phyloP scores from a whole-genome alignment of 2,888 invertebrate species.

The Alsophila aescularia region DNA sequence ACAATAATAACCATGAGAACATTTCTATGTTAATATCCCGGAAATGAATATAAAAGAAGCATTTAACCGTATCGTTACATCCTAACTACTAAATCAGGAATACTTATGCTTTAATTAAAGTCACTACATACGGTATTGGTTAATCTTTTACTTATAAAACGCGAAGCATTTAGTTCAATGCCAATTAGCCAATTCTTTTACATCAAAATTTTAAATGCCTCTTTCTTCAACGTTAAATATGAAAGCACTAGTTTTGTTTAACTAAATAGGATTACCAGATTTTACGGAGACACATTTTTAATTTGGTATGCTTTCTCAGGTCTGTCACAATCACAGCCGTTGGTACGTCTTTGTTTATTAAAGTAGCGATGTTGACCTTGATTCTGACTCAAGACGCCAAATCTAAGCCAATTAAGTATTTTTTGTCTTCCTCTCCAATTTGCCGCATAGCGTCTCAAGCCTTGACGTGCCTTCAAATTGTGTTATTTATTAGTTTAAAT shows the following conservation, averaged over 20 bases:
- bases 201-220: slow-evolving; percentile 5
- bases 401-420: slow-evolving; percentile 39
- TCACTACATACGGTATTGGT: slow-evolving; percentile 21
- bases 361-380: slow-evolving; percentile 34
- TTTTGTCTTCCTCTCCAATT: slow-evolving; percentile 38
- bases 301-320: slow-evolving; percentile 9
- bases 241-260: slow-evolving; percentile 24
- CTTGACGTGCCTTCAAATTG: slow-evolving; percentile 34
- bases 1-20: not conserved
- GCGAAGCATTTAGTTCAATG: slow-evolving; percentile 19
- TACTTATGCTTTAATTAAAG: slow-evolving; percentile 16
- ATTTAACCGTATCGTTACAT: slow-evolving; percentile 13
- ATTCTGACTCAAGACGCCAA: slow-evolving; percentile 31
- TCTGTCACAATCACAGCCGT: slow-evolving; percentile 10
- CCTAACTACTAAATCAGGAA: not conserved
- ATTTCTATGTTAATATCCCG: slow-evolving; percentile 3
- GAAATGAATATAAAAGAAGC: slow-evolving; percentile 12
- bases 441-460: slow-evolving; percentile 26
- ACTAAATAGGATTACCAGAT: not conserved
- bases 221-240: slow-evolving; percentile 25
- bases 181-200: slow-evolving; percentile 27
- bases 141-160: slow-evolving; percentile 17
- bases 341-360: slow-evolving; percentile 28
- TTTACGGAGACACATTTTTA: not conserved
- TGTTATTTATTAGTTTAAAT: slow-evolving; percentile 19